These are phyloP conservation scores for Saccopteryx bilineata DNA, from an alignment of 2,113 vertebrate species.

Conservation along the genomic window DNA sequence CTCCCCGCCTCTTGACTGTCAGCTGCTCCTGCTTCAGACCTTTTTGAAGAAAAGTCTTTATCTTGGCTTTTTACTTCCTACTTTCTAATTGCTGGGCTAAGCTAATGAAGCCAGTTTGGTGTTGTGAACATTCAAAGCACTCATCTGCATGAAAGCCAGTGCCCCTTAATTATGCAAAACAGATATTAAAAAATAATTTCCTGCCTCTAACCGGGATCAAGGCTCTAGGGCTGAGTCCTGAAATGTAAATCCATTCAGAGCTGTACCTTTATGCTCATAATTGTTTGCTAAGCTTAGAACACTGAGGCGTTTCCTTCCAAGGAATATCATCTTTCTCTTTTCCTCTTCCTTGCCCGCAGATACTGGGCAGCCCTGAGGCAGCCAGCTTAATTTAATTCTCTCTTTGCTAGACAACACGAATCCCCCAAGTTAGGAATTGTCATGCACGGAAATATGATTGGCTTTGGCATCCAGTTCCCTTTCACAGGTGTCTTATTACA, in stretches of 20 bases:
- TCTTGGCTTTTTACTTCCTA: conserved; percentile 41
- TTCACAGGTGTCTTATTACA: conserved; percentile 81
- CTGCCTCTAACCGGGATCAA: conserved; percentile 43
- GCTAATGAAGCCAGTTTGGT: conserved; percentile 68
- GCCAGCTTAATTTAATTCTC: conserved; percentile 56
- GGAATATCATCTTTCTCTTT: neutral
- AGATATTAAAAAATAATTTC: conserved; percentile 74
- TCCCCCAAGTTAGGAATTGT: conserved; percentile 71
- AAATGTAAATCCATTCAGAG: neutral
- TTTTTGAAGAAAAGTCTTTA: conserved; percentile 64
- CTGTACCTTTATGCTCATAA: neutral
- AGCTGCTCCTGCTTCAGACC: neutral
- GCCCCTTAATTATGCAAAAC: conserved; percentile 79
- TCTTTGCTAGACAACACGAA: conserved; percentile 57
- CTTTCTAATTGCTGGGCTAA: conserved; percentile 65
- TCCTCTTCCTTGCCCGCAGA: neutral
- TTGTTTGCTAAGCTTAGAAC: conserved; percentile 15
- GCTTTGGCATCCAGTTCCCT: conserved; percentile 82
- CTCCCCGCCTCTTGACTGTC: neutral
- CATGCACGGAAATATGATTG: conserved; percentile 75
- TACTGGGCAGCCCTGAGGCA: neutral
- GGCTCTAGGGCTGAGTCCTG: neutral
- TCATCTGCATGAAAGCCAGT: conserved; percentile 65
- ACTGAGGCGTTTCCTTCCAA: neutral
- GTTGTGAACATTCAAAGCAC: conserved; percentile 49